phyloP scores from a whole-genome alignment of 2,113 vertebrate species.

The Mungos mungo region DNA sequence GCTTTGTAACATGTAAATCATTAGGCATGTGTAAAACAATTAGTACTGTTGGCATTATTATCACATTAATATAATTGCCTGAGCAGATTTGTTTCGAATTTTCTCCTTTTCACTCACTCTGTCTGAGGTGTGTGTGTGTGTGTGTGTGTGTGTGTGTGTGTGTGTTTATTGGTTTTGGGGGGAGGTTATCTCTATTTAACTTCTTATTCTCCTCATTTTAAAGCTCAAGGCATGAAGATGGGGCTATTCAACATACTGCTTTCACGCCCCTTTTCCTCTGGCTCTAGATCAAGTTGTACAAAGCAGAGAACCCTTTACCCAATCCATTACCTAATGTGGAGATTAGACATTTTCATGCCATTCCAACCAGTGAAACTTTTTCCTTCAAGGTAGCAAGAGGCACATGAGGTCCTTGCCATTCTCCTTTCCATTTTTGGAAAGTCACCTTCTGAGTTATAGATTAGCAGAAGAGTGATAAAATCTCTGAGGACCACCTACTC shows the following conservation, averaged over 20 bases:
- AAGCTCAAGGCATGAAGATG: not conserved
- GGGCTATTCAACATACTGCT: not conserved
- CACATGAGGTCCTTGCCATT: not conserved
- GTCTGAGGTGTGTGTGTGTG: not conserved
- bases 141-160: not conserved
- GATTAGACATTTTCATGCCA: not conserved
- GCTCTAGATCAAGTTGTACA: not conserved
- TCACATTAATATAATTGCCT: not conserved
- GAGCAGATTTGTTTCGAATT: not conserved
- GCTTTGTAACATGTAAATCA: not conserved
- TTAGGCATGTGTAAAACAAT: not conserved
- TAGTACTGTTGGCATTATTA: not conserved
- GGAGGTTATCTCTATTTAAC: not conserved
- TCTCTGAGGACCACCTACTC: not conserved
- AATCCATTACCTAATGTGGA: not conserved
- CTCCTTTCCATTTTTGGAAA: not conserved
- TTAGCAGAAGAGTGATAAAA: not conserved
- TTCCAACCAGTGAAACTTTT: not conserved
- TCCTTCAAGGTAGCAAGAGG: not conserved
- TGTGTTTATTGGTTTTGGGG: not conserved
- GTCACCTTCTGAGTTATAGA: not conserved
- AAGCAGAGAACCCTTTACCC: not conserved
- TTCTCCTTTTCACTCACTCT: not conserved
- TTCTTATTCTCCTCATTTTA: not conserved
- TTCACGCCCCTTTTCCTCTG: not conserved